Percentiles rank a stretch among this genome's conserved stretches.
These are phyloP conservation scores for Strigamia transsilvanica DNA, from an alignment of 2,888 invertebrate genomes.

Conservation along the genomic window DNA sequence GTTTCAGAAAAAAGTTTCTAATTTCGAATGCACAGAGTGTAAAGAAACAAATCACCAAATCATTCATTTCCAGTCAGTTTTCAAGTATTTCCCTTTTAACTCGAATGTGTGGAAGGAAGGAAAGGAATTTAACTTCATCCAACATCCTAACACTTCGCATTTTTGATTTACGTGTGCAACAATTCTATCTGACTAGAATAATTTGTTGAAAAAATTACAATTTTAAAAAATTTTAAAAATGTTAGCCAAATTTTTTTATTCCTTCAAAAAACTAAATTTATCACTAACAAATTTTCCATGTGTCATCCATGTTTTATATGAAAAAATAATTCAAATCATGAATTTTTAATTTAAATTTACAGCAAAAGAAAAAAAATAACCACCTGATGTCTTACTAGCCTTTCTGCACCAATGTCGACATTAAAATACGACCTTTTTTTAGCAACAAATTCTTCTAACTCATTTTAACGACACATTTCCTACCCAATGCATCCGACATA, in stretches of 20 bases:
- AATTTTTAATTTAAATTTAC: no score
- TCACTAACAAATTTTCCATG: no score
- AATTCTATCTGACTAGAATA: background rate
- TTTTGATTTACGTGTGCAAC: background rate
- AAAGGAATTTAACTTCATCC: background rate
- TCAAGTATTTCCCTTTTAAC: no score
- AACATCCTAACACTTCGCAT: background rate
- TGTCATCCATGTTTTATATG: no score
- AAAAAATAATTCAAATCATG: no score
- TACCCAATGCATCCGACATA: background rate
- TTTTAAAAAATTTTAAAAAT: background rate
- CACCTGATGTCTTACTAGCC: background rate
- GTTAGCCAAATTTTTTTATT: no score
- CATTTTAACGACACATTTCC: background rate
- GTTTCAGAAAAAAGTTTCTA: no score
- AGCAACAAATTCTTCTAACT: background rate
- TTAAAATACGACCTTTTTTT: background rate
- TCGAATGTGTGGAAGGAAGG: background rate
- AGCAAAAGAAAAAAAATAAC: background rate
- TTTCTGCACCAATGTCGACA: background rate
- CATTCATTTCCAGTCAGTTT: no score
- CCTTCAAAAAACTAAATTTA: no score
- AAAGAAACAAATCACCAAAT: no score
- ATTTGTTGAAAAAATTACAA: background rate
- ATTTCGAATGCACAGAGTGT: no score